phyloP scores from a whole-genome alignment of 1,140 invertebrate species.

The Lepidostoma basale region DNA sequence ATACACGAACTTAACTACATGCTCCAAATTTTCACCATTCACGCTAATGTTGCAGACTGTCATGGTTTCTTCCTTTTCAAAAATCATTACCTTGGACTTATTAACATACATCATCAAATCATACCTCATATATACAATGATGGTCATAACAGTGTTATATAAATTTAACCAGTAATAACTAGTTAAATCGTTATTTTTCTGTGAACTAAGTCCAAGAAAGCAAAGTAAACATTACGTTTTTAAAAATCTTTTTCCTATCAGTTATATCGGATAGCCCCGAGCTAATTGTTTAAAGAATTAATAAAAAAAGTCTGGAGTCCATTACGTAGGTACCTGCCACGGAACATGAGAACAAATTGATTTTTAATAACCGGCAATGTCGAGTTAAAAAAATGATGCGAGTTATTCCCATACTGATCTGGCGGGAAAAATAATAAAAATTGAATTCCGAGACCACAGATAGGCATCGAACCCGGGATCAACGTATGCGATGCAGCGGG shows the following conservation, averaged over 20 bases:
- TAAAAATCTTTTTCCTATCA: background rate
- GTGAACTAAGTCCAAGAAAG: background rate
- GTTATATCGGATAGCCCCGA: background rate
- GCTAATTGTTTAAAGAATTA: constrained; percentile 12
- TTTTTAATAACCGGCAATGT: constrained; percentile 11
- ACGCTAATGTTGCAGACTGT: too few species aligned
- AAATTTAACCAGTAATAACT: too few species aligned
- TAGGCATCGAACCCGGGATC: too few species aligned
- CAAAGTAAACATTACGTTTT: background rate
- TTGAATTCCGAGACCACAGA: background rate
- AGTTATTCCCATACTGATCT: constrained; percentile 2
- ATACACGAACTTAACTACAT: too few species aligned
- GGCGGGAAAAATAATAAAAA: constrained; percentile 1
- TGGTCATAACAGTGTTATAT: too few species aligned
- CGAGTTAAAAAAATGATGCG: background rate
- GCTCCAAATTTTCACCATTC: too few species aligned
- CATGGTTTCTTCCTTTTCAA: too few species aligned
- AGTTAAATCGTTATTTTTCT: background rate
- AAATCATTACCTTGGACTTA: too few species aligned
- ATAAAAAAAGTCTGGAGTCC: background rate
- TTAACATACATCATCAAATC: too few species aligned
- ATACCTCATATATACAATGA: too few species aligned
- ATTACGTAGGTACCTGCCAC: constrained; percentile 18
- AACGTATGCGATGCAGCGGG: too few species aligned
- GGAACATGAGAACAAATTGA: constrained; percentile 23